phyloP scores from a whole-genome alignment of 2,888 invertebrate species.

The Ariolimax columbianus region DNA sequence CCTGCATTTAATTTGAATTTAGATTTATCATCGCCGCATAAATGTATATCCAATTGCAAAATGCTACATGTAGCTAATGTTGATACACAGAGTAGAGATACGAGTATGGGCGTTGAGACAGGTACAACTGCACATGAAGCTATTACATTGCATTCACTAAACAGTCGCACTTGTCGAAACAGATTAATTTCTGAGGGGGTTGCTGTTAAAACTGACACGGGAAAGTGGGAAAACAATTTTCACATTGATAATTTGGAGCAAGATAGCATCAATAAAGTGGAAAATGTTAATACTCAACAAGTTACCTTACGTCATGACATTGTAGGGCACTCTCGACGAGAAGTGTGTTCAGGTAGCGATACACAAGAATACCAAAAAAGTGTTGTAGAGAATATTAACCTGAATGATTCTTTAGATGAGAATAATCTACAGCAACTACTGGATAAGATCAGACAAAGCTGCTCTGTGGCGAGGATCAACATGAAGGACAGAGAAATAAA shows the following conservation, averaged over 20 bases:
- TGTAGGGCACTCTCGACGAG: neutral
- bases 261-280: neutral
- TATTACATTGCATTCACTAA: neutral
- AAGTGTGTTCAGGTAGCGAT: neutral
- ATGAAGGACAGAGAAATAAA: neutral
- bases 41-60: too few relatives aligned
- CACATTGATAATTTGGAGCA: neutral
- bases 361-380: neutral
- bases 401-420: neutral
- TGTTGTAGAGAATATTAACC: neutral
- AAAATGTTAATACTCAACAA: neutral
- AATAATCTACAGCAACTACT: slow-evolving; percentile 16
- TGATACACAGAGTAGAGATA: neutral
- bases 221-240: neutral
- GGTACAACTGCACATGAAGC: neutral
- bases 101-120: neutral
- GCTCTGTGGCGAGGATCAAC: neutral
- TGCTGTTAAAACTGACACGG: neutral
- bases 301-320: neutral
- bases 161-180: neutral
- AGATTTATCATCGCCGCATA: neutral
- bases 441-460: neutral
- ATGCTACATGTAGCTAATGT: too few relatives aligned
- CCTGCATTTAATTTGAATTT: too few relatives aligned
- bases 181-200: neutral